Base-by-base conservation (phyloP, 2,113 vertebrate species). In the Piliocolobus tephrosceles region DNA sequence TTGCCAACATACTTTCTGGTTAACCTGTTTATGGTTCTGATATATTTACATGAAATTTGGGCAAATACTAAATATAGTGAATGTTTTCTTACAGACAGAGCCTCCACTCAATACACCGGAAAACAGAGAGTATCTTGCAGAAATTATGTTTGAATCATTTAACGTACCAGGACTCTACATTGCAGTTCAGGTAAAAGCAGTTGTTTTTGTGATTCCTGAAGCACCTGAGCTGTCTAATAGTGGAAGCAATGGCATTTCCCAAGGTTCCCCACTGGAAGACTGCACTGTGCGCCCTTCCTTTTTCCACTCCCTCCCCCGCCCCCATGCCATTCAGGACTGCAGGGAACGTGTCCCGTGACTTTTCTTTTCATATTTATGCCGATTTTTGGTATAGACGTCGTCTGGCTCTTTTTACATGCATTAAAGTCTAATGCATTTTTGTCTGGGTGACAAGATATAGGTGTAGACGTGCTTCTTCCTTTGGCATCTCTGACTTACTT, bases 111-210 rank as follows among this genome's bases (percentile, higher is more conserved):
- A 99, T 97, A 99, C 99, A 0, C 99, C 99, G 81, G 99, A 99
- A 98, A 99, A 99, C 96, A 98, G 99, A 98, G 99, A 99, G 38
- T 99, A 99, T 91, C 99, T 99, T 93, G 99, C 99, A n/a, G 99
- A 99, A 98, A 99, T 99, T 90, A 99, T 99, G 99, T 99, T 99
- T 17, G 99, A 99, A 88, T 99, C 99, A 6, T 99, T 99, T 98
- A 99, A 99, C 76, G 98, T 99, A 30, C 99, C 99, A 72, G 99
- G 99, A 92, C 99, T 99, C 94, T 99, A 99, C 98, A 99, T 99
- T 75, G 99, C 99, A 57, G 99, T 99, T 91, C 99, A 99, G 99
- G 99, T 99, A 98, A 98, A 76, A 78, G 88, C 90, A 96, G 66
- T 58, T 35, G 1, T 14, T 52, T 83, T 87, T 84, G 30, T 58